These are phyloP conservation scores for Petaurus breviceps DNA, from an alignment of 2,113 vertebrate genomes.

Conservation along the genomic window DNA sequence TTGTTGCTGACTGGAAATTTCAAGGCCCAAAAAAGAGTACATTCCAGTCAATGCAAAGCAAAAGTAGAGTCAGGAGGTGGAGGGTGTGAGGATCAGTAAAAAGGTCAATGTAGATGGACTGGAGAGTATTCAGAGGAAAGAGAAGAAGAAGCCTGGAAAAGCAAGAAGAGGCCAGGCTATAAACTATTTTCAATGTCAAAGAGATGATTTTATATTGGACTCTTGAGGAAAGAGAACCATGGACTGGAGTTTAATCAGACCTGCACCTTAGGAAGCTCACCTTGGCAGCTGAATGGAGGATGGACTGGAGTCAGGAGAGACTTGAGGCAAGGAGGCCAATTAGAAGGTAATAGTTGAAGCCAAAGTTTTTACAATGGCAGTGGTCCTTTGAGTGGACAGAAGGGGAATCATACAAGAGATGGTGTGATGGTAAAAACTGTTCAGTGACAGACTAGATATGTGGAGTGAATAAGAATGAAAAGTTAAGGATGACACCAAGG, in stretches of 20 bases:
- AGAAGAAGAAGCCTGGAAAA: not conserved
- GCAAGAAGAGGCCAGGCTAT: not conserved
- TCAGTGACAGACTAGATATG: not conserved
- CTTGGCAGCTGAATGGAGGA: not conserved
- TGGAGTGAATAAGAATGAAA: not conserved
- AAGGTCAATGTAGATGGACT: not conserved
- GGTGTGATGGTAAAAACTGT: not conserved
- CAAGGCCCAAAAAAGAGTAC: not conserved
- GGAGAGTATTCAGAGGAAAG: not conserved
- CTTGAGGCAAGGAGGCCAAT: not conserved
- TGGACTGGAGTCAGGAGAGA: not conserved
- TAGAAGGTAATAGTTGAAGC: not conserved
- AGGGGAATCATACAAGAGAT: not conserved
- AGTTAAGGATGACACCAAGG: not conserved
- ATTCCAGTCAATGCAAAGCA: not conserved
- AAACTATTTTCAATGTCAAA: not conserved
- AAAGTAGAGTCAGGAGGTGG: not conserved
- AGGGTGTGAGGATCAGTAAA: not conserved
- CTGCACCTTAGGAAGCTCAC: not conserved
- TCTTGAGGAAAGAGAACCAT: not conserved
- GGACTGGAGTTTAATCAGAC: not conserved
- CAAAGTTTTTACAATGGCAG: not conserved
- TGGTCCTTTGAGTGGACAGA: not conserved
- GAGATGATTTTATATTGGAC: not conserved
- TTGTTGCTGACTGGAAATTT: not conserved